Evolutionary conservation across 2,888 invertebrate species (phyloP).

Genomic region (Xiphydria camelus): DNA sequence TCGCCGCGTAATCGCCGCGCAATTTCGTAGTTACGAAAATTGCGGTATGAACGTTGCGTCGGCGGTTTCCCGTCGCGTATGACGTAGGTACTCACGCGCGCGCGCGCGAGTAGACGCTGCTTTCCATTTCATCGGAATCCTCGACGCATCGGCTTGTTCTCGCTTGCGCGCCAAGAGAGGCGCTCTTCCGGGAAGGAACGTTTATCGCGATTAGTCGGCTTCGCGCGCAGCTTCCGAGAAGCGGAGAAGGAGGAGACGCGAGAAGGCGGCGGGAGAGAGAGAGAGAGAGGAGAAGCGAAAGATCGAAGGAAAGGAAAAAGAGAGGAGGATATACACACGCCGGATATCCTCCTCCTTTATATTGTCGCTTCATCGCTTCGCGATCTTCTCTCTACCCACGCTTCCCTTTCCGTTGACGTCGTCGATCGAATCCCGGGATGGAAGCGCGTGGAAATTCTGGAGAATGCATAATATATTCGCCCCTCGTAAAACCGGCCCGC

Average conservation of each 20-base stretch:
- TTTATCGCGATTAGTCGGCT: background rate
- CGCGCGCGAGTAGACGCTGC: background rate
- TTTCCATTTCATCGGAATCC: background rate
- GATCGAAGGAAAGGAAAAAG: slow-evolving; percentile 15
- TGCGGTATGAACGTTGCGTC: slow-evolving; percentile 4
- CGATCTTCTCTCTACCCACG: too few species aligned
- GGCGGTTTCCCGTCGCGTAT: background rate
- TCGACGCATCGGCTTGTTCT: background rate
- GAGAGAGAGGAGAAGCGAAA: slow-evolving; percentile 13
- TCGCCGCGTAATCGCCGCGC: slow-evolving; percentile 7
- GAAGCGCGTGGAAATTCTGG: too few species aligned
- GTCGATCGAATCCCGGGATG: too few species aligned
- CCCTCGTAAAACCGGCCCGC: too few species aligned
- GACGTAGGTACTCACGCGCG: background rate
- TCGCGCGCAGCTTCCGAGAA: background rate
- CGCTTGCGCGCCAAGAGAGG: too few species aligned
- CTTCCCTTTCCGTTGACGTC: too few species aligned
- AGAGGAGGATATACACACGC: slow-evolving; percentile 5
- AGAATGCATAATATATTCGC: too few species aligned
- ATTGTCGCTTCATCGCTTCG: too few species aligned
- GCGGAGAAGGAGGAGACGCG: background rate
- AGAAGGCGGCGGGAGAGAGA: slow-evolving; percentile 7
- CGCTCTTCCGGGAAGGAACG: too few species aligned
- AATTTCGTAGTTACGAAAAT: background rate
- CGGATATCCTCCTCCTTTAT: too few species aligned